Evolutionary conservation across 2,888 invertebrate genomes (phyloP).

Genomic region (Miltochrista miniata): DNA sequence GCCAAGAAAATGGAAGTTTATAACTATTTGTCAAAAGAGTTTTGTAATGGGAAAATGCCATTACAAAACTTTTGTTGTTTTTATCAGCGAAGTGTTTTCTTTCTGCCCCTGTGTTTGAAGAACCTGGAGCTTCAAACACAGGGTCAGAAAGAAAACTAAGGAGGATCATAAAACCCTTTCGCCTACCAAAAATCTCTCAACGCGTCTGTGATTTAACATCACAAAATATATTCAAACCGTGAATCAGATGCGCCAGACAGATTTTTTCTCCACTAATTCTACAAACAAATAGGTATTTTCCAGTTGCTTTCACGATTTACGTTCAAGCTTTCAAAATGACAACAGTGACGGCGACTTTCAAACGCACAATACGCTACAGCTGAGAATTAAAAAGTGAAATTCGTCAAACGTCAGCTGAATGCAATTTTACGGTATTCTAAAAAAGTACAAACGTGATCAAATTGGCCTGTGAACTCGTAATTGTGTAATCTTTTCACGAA

Average conservation of each 20-base stretch:
- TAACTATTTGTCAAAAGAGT: too few relatives aligned
- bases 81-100: too few relatives aligned
- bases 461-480: conserved; percentile 33
- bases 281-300: background rate
- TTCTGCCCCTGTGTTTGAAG: too few relatives aligned
- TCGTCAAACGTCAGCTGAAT: conserved; percentile 8
- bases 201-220: too few relatives aligned
- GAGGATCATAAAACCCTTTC: too few relatives aligned
- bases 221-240: background rate
- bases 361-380: conserved; percentile 1
- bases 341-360: background rate
- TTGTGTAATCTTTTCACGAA: conserved; percentile 4
- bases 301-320: background rate
- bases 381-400: conserved; percentile 8
- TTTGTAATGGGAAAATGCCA: too few relatives aligned
- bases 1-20: too few relatives aligned
- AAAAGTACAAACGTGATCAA: conserved; percentile 29
- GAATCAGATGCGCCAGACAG: background rate
- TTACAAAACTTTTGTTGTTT: too few relatives aligned
- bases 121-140: too few relatives aligned
- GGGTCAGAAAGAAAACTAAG: too few relatives aligned
- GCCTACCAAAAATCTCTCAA: too few relatives aligned
- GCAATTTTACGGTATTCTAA: conserved; percentile 15
- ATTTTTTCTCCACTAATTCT: background rate
- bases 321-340: background rate